These are phyloP conservation scores for Poicephalus meyeri DNA, from an alignment of 2,113 vertebrate species.

Conservation along the genomic window DNA sequence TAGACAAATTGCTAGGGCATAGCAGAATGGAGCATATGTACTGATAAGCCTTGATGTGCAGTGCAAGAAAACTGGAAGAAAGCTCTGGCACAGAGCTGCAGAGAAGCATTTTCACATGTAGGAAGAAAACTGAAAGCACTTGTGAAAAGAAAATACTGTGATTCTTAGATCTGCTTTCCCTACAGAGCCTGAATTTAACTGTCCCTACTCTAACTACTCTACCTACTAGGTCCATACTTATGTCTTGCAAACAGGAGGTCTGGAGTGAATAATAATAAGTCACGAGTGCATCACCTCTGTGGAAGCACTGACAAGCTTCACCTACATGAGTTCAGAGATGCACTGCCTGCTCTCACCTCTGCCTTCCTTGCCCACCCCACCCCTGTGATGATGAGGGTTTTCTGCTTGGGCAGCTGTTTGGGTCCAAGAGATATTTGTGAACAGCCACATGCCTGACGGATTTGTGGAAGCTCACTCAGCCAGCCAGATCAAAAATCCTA, in stretches of 20 bases:
- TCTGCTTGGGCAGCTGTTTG: not conserved
- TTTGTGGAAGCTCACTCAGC: not conserved
- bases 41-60: not conserved
- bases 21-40: conserved; percentile 35
- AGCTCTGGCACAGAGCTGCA: not conserved
- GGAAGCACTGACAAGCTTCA: not conserved
- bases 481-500: not conserved
- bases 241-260: not conserved
- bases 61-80: not conserved
- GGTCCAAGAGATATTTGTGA: not conserved
- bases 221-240: not conserved
- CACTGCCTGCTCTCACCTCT: not conserved
- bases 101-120: not conserved
- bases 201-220: not conserved
- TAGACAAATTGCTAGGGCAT: not conserved
- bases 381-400: not conserved
- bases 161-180: not conserved
- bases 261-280: not conserved
- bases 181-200: not conserved
- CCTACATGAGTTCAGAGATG: not conserved
- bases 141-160: not conserved
- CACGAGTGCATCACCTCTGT: not conserved
- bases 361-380: not conserved
- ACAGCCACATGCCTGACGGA: not conserved
- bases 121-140: not conserved